phyloP scores from a whole-genome alignment of 2,797 vertebrate species.

The Alca torda region DNA sequence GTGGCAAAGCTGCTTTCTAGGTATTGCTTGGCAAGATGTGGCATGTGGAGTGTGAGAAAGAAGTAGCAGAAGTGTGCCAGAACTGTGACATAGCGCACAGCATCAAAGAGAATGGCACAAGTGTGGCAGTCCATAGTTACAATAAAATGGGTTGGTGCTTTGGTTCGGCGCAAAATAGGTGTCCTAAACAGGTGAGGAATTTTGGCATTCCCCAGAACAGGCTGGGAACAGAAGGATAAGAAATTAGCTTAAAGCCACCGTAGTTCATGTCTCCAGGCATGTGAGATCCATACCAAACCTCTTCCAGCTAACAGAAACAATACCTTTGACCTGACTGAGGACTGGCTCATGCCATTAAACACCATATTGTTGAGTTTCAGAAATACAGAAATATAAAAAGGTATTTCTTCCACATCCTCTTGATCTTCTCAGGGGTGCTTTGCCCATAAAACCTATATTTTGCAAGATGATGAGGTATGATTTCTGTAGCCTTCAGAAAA shows the following conservation, averaged over 20 bases:
- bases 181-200: not conserved
- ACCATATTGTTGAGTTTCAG: not conserved
- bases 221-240: not conserved
- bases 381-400: not conserved
- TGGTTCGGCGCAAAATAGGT: not conserved
- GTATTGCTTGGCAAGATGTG: not conserved
- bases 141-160: not conserved
- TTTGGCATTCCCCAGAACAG: not conserved
- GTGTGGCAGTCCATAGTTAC: not conserved
- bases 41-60: not conserved
- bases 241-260: not conserved
- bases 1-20: not conserved
- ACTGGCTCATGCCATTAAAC: not conserved
- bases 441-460: not conserved
- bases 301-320: not conserved
- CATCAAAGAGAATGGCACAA: not conserved
- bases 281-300: not conserved
- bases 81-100: not conserved
- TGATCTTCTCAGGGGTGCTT: not conserved
- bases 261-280: not conserved
- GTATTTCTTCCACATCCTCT: not conserved
- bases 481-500: not conserved
- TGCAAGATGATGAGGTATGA: not conserved
- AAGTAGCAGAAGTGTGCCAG: fast-evolving
- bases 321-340: not conserved